phyloP scores from a whole-genome alignment of 1,140 invertebrate species.

The Melanaphis sacchari region DNA sequence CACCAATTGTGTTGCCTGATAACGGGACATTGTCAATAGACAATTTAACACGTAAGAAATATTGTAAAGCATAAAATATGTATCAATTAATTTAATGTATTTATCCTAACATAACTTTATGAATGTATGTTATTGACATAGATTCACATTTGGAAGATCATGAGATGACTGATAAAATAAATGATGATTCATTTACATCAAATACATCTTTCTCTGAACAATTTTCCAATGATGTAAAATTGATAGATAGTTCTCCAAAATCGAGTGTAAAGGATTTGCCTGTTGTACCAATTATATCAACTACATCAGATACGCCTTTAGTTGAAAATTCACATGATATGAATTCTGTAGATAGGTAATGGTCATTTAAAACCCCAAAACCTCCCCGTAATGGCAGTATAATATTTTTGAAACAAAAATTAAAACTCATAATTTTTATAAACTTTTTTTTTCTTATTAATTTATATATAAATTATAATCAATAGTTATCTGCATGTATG shows the following conservation, averaged over 20 bases:
- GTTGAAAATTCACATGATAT: not conserved
- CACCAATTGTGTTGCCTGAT: not conserved
- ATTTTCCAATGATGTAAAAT: not conserved
- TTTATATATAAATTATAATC: conserved; percentile 31
- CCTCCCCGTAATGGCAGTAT: not conserved
- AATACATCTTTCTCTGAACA: not conserved
- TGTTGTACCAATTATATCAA: not conserved
- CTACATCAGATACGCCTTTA: not conserved
- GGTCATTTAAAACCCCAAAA: not conserved
- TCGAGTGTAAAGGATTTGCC: conserved; percentile 5
- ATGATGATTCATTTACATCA: not conserved
- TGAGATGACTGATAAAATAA: not conserved
- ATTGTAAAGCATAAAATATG: not conserved
- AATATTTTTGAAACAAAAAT: conserved; percentile 34
- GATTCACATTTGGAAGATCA: not conserved
- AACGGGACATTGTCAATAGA: too few species aligned
- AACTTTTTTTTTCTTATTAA: conserved; percentile 4
- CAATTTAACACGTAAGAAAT: conserved; percentile 5
- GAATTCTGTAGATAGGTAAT: conserved; percentile 49
- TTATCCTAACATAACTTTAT: not conserved
- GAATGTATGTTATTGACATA: not conserved
- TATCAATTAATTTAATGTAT: not conserved
- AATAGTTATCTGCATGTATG: not conserved
- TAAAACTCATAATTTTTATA: not conserved
- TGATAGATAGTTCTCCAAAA: not conserved